Conservation (phyloP, 2,888 invertebrate species). For the Rotaria magnacalcarata region DNA sequence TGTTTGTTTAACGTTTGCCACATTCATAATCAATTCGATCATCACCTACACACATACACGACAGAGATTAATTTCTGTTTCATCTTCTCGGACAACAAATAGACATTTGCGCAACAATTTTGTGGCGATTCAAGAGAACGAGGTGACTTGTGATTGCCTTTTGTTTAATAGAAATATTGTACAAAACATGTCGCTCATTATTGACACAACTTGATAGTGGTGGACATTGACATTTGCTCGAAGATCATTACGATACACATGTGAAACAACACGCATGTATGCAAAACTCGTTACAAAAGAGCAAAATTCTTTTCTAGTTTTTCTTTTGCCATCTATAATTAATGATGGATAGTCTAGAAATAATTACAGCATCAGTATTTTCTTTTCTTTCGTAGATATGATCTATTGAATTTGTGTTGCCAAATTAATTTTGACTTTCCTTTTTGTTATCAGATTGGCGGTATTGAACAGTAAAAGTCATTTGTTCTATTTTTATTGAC, state of each 20-base stretch:
- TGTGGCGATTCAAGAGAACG: background rate
- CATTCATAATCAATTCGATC: slow-evolving; percentile 29
- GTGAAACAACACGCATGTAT: slow-evolving; percentile 26
- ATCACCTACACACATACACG: slow-evolving; percentile 22
- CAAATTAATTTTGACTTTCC: too few species aligned
- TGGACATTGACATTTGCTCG: slow-evolving; percentile 27
- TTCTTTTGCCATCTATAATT: background rate
- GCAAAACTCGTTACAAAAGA: slow-evolving; percentile 3
- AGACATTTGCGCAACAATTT: background rate
- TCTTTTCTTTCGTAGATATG: background rate
- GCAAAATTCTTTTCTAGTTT: slow-evolving; percentile 1
- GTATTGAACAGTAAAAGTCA: too few species aligned
- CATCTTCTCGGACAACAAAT: background rate
- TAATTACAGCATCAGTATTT: background rate
- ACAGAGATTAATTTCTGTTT: slow-evolving; percentile 12
- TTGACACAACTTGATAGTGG: slow-evolving; percentile 1
- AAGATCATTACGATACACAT: slow-evolving; percentile 24
- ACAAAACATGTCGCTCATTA: slow-evolving; percentile 25
- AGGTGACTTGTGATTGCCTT: background rate
- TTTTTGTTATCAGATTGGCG: too few species aligned
- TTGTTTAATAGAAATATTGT: background rate
- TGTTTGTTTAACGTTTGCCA: slow-evolving; percentile 21
- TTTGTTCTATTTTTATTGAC: too few species aligned
- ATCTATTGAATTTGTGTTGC: background rate
- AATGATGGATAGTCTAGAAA: background rate